phyloP scores from a whole-genome alignment of 92 coral and sea anemone genomes.

The Hydrozoanthus gracilis region DNA sequence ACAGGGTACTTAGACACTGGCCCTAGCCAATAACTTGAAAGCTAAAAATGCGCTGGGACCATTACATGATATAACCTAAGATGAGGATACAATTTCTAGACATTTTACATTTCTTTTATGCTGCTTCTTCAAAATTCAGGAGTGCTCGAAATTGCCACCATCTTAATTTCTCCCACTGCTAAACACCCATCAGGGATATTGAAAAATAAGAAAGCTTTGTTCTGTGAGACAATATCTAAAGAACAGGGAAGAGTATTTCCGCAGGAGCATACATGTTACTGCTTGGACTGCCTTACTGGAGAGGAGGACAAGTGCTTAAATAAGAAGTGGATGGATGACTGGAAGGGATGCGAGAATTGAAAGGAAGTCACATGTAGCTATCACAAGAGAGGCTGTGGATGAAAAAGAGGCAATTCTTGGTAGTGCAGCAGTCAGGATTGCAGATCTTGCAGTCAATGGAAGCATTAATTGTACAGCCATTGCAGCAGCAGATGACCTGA shows the following conservation, averaged over 20 bases:
- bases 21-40: too few species aligned
- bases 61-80: too few species aligned
- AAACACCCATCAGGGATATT: too few species aligned
- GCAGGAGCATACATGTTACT: conserved; percentile 27
- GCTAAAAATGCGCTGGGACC: too few species aligned
- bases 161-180: too few species aligned
- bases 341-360: conserved; percentile 55
- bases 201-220: conserved; percentile 31
- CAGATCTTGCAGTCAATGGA: conserved; percentile 50
- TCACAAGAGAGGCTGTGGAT: conserved; percentile 48
- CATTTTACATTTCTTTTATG: too few species aligned
- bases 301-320: conserved; percentile 56
- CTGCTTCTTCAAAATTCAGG: too few species aligned
- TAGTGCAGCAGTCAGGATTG: conserved; percentile 52
- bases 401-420: conserved; percentile 40
- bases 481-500: conserved; percentile 65
- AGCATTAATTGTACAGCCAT: conserved; percentile 54
- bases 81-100: too few species aligned
- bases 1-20: too few species aligned
- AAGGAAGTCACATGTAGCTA: conserved; percentile 58
- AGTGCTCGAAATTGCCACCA: too few species aligned
- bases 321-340: conserved; percentile 66
- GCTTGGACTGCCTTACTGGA: conserved; percentile 52
- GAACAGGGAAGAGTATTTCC: conserved; percentile 49
- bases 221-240: conserved; percentile 34